Base-by-base conservation (phyloP, 2,888 invertebrate species). In the Scaptodrosophila latifasciaeformis region DNA sequence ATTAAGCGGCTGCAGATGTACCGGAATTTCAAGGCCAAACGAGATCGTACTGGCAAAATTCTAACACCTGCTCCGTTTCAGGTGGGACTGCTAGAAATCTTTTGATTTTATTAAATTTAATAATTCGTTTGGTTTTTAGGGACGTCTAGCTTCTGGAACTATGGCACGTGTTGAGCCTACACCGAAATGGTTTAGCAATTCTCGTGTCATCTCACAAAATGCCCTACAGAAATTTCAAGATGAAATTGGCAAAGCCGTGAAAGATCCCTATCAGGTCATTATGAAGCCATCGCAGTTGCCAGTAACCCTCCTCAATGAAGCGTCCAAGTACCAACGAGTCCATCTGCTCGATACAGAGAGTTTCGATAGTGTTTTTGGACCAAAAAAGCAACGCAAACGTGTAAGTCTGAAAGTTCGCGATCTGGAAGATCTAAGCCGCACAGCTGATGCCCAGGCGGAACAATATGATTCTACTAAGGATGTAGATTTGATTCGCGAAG, bases 151-250 rank as follows among this genome's bases (percentile, higher is more conserved):
- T 10, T 92, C 97, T 27, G 99, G 99, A 18, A 92, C 96, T 1
- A 91, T 93, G 83, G 96, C 98, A 24, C 90, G 99, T 55, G 96
- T 99, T 0, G 99, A 98, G 87, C 99, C 99, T 1, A 97, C 96
- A 70, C 95, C 97, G 77, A 96, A 94, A 85, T 99, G 99, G 99
- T 99, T 99, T 86, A 97, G 98, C 12, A 99, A 99, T 85, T 97
- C 99, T 0, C 90, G 97, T 62, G 97, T 99, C 0, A 96, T 99
- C 67, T 94, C 96, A 0, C 99, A 99, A 87, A 92, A 90, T 79
- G 92, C 95, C 0, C 83, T 96, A 24, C 95, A 95, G 85, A 95
- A 94, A 82, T 95, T 96, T 81, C 94, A 99, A 88, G 94, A 94
- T 35, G 98, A 98, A 87, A 91, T 99, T 84, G 97, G 96, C 13